Conservation (phyloP, 2,797 vertebrate genomes). For the Hoplostethus mediterraneus region DNA sequence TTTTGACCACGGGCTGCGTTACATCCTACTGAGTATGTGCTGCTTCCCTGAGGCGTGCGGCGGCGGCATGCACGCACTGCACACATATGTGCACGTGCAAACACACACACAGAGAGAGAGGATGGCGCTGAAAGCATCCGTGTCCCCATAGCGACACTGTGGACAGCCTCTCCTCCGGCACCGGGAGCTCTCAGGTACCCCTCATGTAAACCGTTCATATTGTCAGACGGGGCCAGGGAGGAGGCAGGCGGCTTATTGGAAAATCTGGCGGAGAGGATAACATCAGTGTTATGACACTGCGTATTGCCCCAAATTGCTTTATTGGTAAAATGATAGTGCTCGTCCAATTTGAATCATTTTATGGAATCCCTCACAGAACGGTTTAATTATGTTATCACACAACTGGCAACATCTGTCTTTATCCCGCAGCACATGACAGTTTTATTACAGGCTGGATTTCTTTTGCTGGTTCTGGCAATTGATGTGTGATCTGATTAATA, state of each 20-base stretch:
- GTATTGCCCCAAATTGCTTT: slow-evolving; percentile 91
- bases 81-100: not conserved
- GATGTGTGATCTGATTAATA: slow-evolving; percentile 91
- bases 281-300: slow-evolving; percentile 89
- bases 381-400: slow-evolving; percentile 93
- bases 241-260: slow-evolving; percentile 83
- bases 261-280: slow-evolving; percentile 84
- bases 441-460: slow-evolving; percentile 92
- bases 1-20: slow-evolving; percentile 36
- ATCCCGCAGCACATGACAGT: slow-evolving; percentile 90
- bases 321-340: slow-evolving; percentile 92
- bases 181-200: slow-evolving; percentile 70
- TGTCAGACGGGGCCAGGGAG: slow-evolving; percentile 72
- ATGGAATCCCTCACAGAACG: slow-evolving; percentile 90
- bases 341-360: slow-evolving; percentile 91
- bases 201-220: slow-evolving; percentile 75
- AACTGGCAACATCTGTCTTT: slow-evolving; percentile 92
- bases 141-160: slow-evolving; percentile 9
- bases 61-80: not conserved
- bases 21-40: slow-evolving; percentile 19
- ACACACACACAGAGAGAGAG: slow-evolving; percentile 8
- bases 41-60: slow-evolving; percentile 19
- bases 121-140: slow-evolving; percentile 20
- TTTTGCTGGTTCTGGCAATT: slow-evolving; percentile 89
- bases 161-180: slow-evolving; percentile 20